Evolutionary conservation across 2,888 invertebrate species (phyloP), one percentile per base, ranked within the genome.

Genomic region (Catocala fraxini): DNA sequence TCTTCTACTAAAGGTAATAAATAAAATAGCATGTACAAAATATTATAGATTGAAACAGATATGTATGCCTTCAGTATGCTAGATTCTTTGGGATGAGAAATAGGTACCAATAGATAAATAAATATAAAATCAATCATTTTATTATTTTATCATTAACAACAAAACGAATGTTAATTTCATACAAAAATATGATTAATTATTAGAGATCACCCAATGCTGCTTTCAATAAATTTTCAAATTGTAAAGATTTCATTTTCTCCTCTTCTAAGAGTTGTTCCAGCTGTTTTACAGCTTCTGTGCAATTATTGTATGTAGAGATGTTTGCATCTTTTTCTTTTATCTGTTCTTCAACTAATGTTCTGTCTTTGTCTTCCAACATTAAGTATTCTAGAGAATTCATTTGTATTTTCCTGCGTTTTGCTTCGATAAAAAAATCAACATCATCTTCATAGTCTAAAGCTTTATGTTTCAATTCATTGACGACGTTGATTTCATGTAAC

Each of bases 401-500:
- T 81, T 79, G 91, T 79, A 91, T 79, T 83, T 90, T 94, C n/a
- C 92, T 89, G 39, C 94, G 84, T 78, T 94, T 94, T 0, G 91
- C 87, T 70, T 86, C 79, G 51, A 92, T 87, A 56, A 83, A 86
- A 55, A 70, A 79, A 80, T 92, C 91, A 63, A 94, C 59, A 51
- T 90, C 90, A 81, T 93, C 92, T 63, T 89, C 86, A 74, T 81
- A 84, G 11, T 89, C 87, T 43, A 88, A 66, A n/a, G 83, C 82
- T 81, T 88, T 91, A 66, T 91, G 90, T 79, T 93, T 92, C 42
- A 90, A 80, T 63, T 83, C 86, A 48, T 81, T 73, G 34, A 93
- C 68, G 46, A 85, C 71, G 49, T 86, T 84, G 39, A 82, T 74
- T 66, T 90, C 85, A 80, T 95, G 96, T 88, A 96, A 94, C 96